Evolutionary conservation across 2,797 vertebrate genomes (phyloP).

Genomic region (Malacoraja senta): DNA sequence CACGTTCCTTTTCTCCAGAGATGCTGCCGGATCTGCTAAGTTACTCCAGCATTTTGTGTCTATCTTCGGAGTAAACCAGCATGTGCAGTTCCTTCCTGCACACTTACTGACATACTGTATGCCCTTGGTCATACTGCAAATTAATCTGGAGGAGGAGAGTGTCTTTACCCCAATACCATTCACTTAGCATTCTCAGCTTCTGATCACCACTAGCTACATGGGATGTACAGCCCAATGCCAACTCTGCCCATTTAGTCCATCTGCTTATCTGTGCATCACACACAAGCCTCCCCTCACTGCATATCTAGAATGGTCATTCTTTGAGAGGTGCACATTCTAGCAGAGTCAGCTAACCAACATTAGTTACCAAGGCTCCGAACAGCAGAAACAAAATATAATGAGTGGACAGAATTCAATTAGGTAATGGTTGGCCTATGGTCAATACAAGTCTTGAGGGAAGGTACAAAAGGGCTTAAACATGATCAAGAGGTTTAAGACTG

Average conservation of each 20-base stretch:
- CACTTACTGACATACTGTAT: neutral
- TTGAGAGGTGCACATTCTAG: too few species aligned
- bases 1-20: too few species aligned
- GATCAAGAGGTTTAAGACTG: neutral
- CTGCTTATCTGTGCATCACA: neutral
- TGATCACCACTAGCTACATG: neutral
- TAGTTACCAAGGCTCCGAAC: neutral
- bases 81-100: too few species aligned
- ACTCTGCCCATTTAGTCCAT: neutral
- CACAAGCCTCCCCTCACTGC: neutral
- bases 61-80: too few species aligned
- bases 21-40: too few species aligned
- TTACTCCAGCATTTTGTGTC: too few species aligned
- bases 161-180: neutral
- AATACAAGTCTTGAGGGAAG: neutral
- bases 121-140: neutral
- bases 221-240: neutral
- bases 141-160: neutral
- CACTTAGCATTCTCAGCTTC: neutral
- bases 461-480: neutral
- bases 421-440: neutral
- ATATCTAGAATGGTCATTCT: neutral
- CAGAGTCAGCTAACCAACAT: neutral
- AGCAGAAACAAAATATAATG: neutral
- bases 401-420: too few species aligned